Conservation (phyloP, 1,140 invertebrate genomes). For the Neodiprion pinetum region DNA sequence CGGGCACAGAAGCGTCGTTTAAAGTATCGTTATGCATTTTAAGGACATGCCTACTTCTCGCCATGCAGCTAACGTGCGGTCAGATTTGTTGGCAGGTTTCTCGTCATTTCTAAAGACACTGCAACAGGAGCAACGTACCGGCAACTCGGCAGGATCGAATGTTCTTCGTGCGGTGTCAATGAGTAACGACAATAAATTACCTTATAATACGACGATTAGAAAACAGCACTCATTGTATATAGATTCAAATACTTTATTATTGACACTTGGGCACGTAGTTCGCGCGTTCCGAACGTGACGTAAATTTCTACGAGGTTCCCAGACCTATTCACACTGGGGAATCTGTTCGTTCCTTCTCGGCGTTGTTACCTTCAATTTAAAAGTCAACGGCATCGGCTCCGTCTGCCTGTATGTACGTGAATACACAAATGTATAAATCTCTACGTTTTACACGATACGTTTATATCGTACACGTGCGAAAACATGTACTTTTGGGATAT, state of each 20-base stretch:
- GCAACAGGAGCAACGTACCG: too few relatives aligned
- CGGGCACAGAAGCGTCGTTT: slow-evolving; percentile 2
- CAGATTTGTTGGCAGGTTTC: too few relatives aligned
- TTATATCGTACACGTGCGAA: background rate
- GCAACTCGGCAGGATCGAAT: background rate
- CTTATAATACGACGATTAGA: slow-evolving; percentile 2
- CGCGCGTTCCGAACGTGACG: slow-evolving; percentile 11
- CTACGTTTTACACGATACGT: too few relatives aligned
- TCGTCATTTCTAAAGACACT: too few relatives aligned
- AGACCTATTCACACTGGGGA: slow-evolving; percentile 10
- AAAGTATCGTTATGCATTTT: slow-evolving; percentile 5
- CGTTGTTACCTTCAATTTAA: background rate
- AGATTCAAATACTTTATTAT: background rate
- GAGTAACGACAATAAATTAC: background rate
- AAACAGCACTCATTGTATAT: background rate
- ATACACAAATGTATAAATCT: too few relatives aligned
- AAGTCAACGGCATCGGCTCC: background rate
- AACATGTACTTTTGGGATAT: background rate
- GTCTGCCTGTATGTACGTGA: background rate
- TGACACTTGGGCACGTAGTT: slow-evolving; percentile 1
- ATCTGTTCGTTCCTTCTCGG: background rate
- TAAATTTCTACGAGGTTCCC: slow-evolving; percentile 8
- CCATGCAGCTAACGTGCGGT: too few relatives aligned
- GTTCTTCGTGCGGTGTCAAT: background rate
- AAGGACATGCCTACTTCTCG: background rate